Conservation (phyloP, 2,113 vertebrate species). For the Neogale vison region DNA sequence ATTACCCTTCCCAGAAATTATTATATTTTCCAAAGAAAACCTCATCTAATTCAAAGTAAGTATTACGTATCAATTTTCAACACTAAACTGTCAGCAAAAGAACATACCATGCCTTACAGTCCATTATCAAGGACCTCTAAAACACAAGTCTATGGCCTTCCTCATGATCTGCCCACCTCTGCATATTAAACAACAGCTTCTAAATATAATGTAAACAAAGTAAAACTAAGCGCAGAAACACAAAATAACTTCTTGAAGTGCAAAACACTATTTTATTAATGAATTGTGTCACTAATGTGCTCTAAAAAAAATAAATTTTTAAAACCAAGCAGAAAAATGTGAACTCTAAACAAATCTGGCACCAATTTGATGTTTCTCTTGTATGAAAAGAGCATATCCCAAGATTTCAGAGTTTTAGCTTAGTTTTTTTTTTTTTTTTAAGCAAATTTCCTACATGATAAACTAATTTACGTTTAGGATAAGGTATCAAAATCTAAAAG, state of each 20-base stretch:
- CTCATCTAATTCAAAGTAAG: constrained; percentile 10
- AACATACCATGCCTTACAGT: not conserved
- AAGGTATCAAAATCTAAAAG: not conserved
- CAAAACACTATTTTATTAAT: not conserved
- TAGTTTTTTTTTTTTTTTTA: not conserved
- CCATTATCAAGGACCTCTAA: not conserved
- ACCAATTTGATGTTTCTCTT: not conserved
- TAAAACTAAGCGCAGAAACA: not conserved
- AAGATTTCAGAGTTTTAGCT: not conserved
- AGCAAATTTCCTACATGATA: not conserved
- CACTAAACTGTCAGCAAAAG: not conserved
- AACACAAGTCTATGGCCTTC: not conserved
- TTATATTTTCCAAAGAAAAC: constrained; percentile 55
- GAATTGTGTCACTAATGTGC: not conserved
- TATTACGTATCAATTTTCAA: not conserved
- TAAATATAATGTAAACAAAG: constrained; percentile 8
- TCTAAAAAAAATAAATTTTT: not conserved
- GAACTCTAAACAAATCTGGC: not conserved
- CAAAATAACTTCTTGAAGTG: not conserved
- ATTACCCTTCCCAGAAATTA: constrained; percentile 30
- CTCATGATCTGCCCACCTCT: not conserved
- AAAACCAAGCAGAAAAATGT: constrained; percentile 29
- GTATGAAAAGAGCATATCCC: not conserved
- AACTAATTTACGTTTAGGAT: not conserved
- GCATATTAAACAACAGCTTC: constrained; percentile 5